Evolutionary conservation across 2,113 vertebrate species (phyloP).

Genomic region (Pseudolaguvia tuberculata): DNA sequence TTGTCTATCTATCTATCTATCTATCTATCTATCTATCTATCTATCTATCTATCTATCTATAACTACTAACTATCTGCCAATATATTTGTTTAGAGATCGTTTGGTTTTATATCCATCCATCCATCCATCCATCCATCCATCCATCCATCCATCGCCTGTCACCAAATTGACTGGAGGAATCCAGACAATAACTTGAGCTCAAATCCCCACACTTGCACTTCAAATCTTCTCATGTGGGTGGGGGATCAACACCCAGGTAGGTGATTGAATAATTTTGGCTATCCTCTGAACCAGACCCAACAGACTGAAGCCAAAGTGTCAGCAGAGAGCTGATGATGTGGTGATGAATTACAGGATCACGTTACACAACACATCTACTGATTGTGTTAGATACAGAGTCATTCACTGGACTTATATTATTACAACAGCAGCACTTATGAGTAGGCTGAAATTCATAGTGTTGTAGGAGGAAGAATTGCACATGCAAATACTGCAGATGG

Average conservation of each 20-base stretch:
- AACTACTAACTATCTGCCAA: too few species aligned
- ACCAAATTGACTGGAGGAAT: too few species aligned
- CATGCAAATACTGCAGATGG: not conserved
- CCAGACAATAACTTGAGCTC: not conserved
- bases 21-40: too few species aligned
- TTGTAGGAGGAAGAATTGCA: not conserved
- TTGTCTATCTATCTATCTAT: too few species aligned
- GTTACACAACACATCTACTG: not conserved
- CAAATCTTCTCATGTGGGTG: not conserved
- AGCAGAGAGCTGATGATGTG: not conserved
- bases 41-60: too few species aligned
- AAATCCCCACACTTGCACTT: not conserved
- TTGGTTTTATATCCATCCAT: too few species aligned
- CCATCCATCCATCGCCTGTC: too few species aligned
- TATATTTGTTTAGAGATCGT: too few species aligned
- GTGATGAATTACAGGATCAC: slow-evolving; percentile 2
- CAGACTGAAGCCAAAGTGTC: not conserved
- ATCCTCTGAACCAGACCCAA: not conserved
- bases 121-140: too few species aligned
- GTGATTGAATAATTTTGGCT: not conserved
- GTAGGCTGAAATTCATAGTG: not conserved
- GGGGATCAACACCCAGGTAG: not conserved
- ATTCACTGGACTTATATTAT: not conserved
- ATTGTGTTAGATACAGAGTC: too few species aligned
- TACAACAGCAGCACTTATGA: not conserved